Evolutionary conservation across 2,797 vertebrate species (phyloP), one percentile per base, ranked within the genome.

Genomic region (Acanthornis magna): DNA sequence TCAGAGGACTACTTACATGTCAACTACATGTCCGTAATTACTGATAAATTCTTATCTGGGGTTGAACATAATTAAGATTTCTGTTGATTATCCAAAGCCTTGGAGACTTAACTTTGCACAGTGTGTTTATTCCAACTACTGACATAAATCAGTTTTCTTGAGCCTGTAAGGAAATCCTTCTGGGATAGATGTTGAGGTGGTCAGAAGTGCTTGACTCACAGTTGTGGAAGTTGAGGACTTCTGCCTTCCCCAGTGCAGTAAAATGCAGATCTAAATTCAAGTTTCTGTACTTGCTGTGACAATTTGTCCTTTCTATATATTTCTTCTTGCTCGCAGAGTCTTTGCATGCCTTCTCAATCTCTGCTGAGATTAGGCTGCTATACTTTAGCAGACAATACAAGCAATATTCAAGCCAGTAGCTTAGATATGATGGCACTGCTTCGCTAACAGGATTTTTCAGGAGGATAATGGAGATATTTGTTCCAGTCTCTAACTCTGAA

Each of bases 31-130:
- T 26, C 51, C 81, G 21, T 68, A 88, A 85, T 61, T 85, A 66
- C n/a, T 85, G 54, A 83, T 42, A 68, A 83, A 68, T 75, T 83
- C 72, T 76, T 89, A 83, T 63, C 68, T 71, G 50, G 47, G 15
- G 27, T 54, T 89, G 58, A 94, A 91, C 5, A 7, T 58, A 77
- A 91, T 92, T 92, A 90, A 91, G 65, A 75, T 94, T 93, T 88
- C 51, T 91, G 66, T 48, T 88, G 87, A 93, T 91, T 70, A 92
- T n/a, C 58, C 50, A 83, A 93, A 91, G 53, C 78, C 54, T 66
- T 42, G 27, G 91, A 94, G 78, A 94, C 8, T 34, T 73, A 88
- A 70, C 34, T 82, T 82, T 38, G 53, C 22, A 74, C 53, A 78
- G 32, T 20, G 43, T 73, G n/a, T 90, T 91, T 83, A 85, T 68